phyloP scores from a whole-genome alignment of 2,888 invertebrate genomes.

The Drosophila infuscata region DNA sequence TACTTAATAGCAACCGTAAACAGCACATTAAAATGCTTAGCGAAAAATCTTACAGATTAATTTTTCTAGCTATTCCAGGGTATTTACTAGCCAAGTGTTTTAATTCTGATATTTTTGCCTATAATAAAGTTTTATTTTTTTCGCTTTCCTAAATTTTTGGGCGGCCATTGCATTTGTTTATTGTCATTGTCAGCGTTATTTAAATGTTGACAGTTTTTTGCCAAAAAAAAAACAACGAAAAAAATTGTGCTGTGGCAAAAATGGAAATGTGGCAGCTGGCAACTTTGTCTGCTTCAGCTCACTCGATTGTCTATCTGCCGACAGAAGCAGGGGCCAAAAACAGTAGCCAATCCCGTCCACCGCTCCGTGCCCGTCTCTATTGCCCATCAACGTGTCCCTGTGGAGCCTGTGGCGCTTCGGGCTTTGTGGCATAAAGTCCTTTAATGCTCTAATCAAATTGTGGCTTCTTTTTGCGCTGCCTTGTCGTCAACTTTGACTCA shows the following conservation, averaged over 20 bases:
- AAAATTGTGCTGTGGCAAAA: constrained; percentile 28
- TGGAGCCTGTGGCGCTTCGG: constrained; percentile 64
- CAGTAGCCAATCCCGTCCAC: neutral
- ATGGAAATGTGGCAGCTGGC: constrained; percentile 46
- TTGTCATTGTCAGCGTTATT: constrained; percentile 79
- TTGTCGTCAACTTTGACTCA: constrained; percentile 45
- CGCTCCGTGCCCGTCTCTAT: neutral
- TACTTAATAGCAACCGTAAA: neutral
- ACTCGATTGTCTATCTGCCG: constrained; percentile 41
- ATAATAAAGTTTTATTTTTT: constrained; percentile 54
- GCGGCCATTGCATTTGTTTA: constrained; percentile 70
- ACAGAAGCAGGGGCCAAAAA: constrained; percentile 12
- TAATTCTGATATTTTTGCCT: neutral
- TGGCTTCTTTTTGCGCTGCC: constrained; percentile 72
- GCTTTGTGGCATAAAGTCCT: constrained; percentile 77
- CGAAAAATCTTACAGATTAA: neutral
- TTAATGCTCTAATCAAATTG: constrained; percentile 81
- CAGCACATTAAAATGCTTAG: neutral
- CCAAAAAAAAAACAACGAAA: constrained; percentile 9
- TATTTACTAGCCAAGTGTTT: neutral
- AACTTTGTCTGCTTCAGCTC: constrained; percentile 47
- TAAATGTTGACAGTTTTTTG: constrained; percentile 76
- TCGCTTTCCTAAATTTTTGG: constrained; percentile 34
- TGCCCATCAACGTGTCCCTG: constrained; percentile 15
- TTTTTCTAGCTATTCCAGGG: constrained; percentile 6